Percentiles rank a stretch among this genome's conserved stretches.
phyloP scores from a whole-genome alignment of 2,888 invertebrate genomes.

The Flexamia atlantica region DNA sequence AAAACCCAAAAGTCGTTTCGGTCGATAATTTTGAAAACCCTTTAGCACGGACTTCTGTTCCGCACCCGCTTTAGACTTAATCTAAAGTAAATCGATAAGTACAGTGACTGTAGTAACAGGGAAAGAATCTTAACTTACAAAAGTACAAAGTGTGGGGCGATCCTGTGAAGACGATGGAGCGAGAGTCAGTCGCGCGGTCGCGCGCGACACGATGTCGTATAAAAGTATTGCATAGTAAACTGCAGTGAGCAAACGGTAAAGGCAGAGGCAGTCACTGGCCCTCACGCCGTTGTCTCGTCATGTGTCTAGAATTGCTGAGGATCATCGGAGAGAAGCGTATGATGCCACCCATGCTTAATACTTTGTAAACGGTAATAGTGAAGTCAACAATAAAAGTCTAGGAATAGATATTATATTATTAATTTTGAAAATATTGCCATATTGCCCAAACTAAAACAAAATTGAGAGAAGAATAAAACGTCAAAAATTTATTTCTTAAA shows the following conservation, averaged over 20 bases:
- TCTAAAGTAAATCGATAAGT: constrained; percentile 33
- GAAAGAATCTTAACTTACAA: constrained; percentile 39
- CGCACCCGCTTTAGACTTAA: constrained; percentile 10
- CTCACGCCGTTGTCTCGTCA: constrained; percentile 34
- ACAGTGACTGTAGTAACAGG: constrained; percentile 25
- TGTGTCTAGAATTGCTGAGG: too few species aligned
- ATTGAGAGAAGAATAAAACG: too few species aligned
- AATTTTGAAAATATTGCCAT: too few species aligned
- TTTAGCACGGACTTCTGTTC: constrained; percentile 1
- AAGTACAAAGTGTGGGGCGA: constrained; percentile 26
- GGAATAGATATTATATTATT: too few species aligned
- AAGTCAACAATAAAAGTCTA: too few species aligned
- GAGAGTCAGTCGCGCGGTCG: not conserved
- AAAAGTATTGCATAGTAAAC: constrained; percentile 58
- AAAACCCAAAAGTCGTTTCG: not conserved
- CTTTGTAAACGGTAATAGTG: too few species aligned
- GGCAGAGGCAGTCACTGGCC: constrained; percentile 46
- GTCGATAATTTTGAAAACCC: not conserved
- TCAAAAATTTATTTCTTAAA: too few species aligned
- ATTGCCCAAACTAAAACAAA: too few species aligned
- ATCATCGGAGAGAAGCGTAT: too few species aligned
- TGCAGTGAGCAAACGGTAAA: constrained; percentile 56
- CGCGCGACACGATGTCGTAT: constrained; percentile 5
- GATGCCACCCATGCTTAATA: too few species aligned
- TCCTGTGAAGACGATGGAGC: constrained; percentile 30